Percentiles rank a stretch among this genome's conserved stretches.
phyloP scores from a whole-genome alignment of 37 sponge, comb jelly and placozoan species.

The Theonella swinhoei region DNA sequence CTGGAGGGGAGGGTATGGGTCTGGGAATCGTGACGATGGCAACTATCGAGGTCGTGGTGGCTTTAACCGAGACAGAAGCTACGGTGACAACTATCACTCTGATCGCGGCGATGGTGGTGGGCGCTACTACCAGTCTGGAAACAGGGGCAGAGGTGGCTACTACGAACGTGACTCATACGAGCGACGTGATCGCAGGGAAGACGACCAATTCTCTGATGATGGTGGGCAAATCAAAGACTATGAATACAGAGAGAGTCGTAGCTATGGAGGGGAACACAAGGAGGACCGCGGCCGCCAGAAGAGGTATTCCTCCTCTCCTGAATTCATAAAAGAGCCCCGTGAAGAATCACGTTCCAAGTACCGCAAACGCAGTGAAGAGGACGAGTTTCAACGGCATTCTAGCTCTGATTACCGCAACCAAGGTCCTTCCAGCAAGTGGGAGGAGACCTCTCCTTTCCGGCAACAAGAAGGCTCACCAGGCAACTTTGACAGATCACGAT shows the following conservation, averaged over 20 bases:
- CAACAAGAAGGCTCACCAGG: not conserved
- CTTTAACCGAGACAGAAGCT: not conserved
- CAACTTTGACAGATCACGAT: not conserved
- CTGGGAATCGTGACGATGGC: not conserved
- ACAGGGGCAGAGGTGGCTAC: not conserved
- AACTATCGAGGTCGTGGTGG: conserved; percentile 20
- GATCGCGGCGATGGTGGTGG: not conserved
- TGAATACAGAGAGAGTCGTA: conserved; percentile 8
- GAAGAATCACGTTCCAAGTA: not conserved
- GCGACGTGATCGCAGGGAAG: not conserved
- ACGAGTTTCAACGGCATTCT: not conserved
- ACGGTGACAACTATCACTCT: conserved; percentile 1
- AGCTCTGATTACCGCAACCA: not conserved
- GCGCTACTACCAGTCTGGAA: not conserved
- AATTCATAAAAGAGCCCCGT: not conserved
- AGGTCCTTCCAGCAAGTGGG: not conserved
- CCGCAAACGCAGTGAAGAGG: not conserved
- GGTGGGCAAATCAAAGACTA: not conserved
- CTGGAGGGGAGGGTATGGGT: conserved; percentile 17
- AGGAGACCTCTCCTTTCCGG: not conserved
- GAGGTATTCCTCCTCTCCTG: not conserved
- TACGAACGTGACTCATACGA: not conserved
- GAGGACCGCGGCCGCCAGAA: not conserved
- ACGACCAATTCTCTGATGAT: not conserved
- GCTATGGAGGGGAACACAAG: not conserved